Percentiles rank a stretch among this genome's conserved stretches.
phyloP scores from a whole-genome alignment of 30 jellyfish, hydroid and myxozoan species.

The Mastigias papua region DNA sequence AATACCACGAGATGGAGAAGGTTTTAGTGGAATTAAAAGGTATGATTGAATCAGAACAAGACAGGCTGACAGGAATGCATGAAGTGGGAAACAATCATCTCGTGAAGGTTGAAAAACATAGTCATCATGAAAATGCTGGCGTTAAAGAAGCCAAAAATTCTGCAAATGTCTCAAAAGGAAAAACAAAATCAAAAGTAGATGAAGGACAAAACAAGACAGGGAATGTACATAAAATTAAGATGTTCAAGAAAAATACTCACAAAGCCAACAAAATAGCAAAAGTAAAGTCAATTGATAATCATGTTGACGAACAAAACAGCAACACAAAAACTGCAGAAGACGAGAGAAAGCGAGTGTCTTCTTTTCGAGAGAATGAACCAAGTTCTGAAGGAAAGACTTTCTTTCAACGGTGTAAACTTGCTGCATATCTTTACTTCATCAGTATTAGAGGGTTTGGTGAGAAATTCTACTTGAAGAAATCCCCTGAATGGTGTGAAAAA shows the following conservation, averaged over 20 bases:
- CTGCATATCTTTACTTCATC: constrained; percentile 60
- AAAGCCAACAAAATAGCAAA: neutral
- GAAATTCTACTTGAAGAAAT: constrained; percentile 24
- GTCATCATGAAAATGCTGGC: neutral
- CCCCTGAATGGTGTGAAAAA: constrained; percentile 53
- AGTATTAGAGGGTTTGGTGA: constrained; percentile 75
- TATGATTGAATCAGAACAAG: constrained; percentile 7
- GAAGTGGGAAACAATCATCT: neutral
- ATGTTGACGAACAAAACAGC: neutral
- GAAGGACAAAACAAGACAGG: too few relatives aligned
- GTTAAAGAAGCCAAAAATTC: neutral
- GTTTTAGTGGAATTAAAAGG: neutral
- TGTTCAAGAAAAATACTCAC: too few relatives aligned
- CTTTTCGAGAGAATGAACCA: neutral
- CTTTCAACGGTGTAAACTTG: constrained; percentile 48
- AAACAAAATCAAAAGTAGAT: too few relatives aligned
- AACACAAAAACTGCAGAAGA: neutral
- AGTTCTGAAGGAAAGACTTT: constrained; percentile 8
- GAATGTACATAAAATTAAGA: neutral
- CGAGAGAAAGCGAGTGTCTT: neutral
- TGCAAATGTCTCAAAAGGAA: neutral
- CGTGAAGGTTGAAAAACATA: too few relatives aligned
- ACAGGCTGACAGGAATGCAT: neutral
- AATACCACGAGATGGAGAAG: constrained; percentile 28
- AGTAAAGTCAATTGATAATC: neutral